Evolutionary conservation across 2,113 vertebrate genomes (phyloP).

Genomic region (Oryzias curvinotus): DNA sequence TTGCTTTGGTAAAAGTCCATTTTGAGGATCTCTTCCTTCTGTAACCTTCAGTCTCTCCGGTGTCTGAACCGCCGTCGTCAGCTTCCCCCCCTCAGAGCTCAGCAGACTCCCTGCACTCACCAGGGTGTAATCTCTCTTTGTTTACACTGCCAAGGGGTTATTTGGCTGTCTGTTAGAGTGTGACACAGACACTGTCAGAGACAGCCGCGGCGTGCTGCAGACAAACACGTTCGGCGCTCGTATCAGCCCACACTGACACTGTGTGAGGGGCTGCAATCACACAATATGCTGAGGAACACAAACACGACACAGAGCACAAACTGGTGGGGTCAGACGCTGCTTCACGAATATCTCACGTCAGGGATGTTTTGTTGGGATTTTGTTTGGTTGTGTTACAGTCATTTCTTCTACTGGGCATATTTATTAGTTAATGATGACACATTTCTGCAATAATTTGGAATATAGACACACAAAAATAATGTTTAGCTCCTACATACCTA

Average conservation of each 20-base stretch:
- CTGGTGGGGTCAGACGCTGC: conserved; percentile 38
- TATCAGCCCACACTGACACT: conserved; percentile 65
- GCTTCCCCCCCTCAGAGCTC: conserved; percentile 58
- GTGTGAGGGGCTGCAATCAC: conserved; percentile 67
- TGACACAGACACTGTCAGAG: conserved; percentile 74
- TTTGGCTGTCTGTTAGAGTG: conserved; percentile 80
- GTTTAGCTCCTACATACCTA: too few relatives aligned
- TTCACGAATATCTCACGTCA: conserved; percentile 19
- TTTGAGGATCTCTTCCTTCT: neutral
- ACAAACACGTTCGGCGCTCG: conserved; percentile 61
- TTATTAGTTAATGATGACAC: too few relatives aligned
- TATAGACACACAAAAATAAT: too few relatives aligned
- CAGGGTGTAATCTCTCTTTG: conserved; percentile 81
- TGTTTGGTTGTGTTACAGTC: neutral
- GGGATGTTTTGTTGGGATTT: conserved; percentile 10
- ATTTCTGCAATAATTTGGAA: too few relatives aligned
- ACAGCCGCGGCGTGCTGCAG: conserved; percentile 64
- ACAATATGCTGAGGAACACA: conserved; percentile 58
- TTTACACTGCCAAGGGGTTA: conserved; percentile 80
- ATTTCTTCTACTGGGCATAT: too few relatives aligned
- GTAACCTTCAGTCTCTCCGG: conserved; percentile 34
- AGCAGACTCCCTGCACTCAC: conserved; percentile 74
- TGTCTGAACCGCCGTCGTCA: conserved; percentile 48
- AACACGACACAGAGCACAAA: conserved; percentile 21
- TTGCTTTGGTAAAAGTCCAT: too few relatives aligned